Conservation (phyloP, 2,113 vertebrate genomes). For the Puma concolor region DNA sequence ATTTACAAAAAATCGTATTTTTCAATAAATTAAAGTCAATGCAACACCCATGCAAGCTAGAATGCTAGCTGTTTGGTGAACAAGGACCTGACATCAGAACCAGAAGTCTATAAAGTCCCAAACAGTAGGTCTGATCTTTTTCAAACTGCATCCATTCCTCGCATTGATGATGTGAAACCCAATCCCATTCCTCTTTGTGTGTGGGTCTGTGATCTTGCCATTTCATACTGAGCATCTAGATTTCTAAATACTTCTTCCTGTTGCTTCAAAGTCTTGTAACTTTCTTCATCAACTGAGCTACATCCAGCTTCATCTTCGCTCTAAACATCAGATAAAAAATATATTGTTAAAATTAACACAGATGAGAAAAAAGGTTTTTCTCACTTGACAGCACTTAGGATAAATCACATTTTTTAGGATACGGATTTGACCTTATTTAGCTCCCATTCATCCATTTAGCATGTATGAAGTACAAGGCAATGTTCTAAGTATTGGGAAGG, state of each 20-base stretch:
- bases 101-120: conserved; percentile 86
- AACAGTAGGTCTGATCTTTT: conserved; percentile 69
- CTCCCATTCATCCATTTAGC: background rate
- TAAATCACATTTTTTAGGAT: background rate
- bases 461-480: background rate
- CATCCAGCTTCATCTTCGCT: conserved; percentile 93
- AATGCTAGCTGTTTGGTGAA: conserved; percentile 92
- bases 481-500: background rate
- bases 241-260: conserved; percentile 99
- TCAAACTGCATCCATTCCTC: conserved; percentile 98
- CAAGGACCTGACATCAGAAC: conserved; percentile 89
- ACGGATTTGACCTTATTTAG: background rate
- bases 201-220: conserved; percentile 98
- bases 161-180: conserved; percentile 95
- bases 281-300: conserved; percentile 93
- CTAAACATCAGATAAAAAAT: conserved; percentile 80
- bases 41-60: conserved; percentile 98
- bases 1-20: conserved; percentile 94
- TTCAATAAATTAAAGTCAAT: conserved; percentile 98
- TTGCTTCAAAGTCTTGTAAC: conserved; percentile 96
- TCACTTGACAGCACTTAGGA: background rate
- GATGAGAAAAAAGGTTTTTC: background rate
- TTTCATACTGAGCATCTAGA: conserved; percentile 98
- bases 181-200: conserved; percentile 99
- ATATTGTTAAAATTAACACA: conserved; percentile 28